These are phyloP conservation scores for Eublepharis macularius DNA, from an alignment of 2,113 vertebrate species.

Conservation along the genomic window DNA sequence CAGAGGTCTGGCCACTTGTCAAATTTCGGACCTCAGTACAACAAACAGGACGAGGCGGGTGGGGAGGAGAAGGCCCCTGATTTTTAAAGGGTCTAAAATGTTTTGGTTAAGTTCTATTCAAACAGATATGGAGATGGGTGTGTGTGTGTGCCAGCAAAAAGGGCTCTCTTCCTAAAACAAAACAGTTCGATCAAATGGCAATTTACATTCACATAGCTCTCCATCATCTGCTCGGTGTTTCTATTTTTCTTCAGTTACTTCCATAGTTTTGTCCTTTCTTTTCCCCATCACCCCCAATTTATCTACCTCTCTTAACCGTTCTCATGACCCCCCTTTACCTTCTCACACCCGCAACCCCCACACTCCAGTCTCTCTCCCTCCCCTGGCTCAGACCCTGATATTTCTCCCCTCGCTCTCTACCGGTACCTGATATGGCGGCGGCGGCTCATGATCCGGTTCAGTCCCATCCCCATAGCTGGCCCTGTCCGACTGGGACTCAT, in stretches of 20 bases:
- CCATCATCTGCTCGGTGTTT: background rate
- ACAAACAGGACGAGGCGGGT: background rate
- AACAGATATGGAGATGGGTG: background rate
- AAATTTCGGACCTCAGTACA: background rate
- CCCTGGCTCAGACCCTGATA: background rate
- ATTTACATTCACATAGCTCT: background rate
- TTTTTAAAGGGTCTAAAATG: background rate
- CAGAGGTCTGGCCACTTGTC: background rate
- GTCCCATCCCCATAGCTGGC: conserved; percentile 92
- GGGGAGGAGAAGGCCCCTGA: background rate
- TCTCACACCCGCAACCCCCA: background rate
- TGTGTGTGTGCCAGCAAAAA: background rate
- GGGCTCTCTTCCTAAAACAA: background rate
- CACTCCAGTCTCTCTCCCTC: background rate
- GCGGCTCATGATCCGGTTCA: conserved; percentile 92
- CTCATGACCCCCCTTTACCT: background rate
- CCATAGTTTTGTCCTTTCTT: background rate
- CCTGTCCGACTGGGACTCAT: conserved; percentile 94
- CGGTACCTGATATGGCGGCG: conserved; percentile 94
- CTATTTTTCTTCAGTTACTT: background rate
- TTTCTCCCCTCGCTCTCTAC: conserved; percentile 35
- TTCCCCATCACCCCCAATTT: background rate
- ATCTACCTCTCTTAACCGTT: background rate
- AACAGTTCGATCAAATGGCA: background rate
- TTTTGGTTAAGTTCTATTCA: background rate